These are phyloP conservation scores for Gadopsis bispinosus DNA, from an alignment of 2,797 vertebrate species.

Conservation along the genomic window DNA sequence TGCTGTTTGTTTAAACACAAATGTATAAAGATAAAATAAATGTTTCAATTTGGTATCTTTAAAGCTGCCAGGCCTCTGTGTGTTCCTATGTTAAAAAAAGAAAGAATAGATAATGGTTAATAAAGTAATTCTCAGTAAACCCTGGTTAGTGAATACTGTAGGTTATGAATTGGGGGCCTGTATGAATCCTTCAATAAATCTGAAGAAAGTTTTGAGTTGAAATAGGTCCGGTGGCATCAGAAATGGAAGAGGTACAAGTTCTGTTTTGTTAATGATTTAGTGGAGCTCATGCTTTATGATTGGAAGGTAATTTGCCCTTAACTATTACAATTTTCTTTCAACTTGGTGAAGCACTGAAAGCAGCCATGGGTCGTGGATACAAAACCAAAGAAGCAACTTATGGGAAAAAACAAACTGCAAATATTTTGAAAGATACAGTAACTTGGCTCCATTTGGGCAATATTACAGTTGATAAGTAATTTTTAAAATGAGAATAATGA, in stretches of 20 bases:
- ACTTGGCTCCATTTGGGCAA: neutral
- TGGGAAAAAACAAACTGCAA: neutral
- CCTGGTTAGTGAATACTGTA: neutral
- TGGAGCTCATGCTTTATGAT: neutral
- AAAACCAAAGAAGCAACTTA: neutral
- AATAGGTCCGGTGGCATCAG: neutral
- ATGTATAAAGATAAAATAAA: slow-evolving; percentile 80
- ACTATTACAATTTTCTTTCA: neutral
- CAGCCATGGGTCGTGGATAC: neutral
- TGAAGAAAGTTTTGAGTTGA: neutral
- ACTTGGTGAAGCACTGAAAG: neutral
- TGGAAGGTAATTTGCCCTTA: neutral
- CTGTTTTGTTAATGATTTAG: neutral
- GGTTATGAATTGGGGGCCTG: neutral
- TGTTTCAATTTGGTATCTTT: slow-evolving; percentile 80
- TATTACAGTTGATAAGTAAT: neutral
- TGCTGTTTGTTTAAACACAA: slow-evolving; percentile 77
- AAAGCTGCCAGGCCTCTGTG: slow-evolving; percentile 26
- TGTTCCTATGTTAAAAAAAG: slow-evolving; percentile 1
- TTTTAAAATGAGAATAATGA: neutral
- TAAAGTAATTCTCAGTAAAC: neutral
- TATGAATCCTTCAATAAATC: neutral
- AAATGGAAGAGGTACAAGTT: neutral
- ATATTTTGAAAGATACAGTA: neutral
- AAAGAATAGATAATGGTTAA: neutral